Evolutionary conservation across 2,888 invertebrate genomes (phyloP).

Genomic region (Tinea trinotella): DNA sequence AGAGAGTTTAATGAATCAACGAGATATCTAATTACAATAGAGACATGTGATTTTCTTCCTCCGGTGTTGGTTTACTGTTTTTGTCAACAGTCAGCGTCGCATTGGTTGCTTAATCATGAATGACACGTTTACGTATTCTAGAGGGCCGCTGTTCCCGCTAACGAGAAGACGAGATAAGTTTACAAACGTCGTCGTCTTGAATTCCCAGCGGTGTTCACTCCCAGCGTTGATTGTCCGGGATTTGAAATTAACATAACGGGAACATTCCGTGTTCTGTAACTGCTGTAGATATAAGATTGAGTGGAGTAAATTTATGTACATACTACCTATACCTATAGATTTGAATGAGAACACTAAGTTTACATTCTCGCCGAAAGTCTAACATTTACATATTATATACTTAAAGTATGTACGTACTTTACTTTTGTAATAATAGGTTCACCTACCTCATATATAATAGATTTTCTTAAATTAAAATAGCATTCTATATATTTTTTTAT

Average conservation of each 20-base stretch:
- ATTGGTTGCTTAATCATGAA: constrained; percentile 61
- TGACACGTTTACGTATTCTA: constrained; percentile 66
- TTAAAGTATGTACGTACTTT: neutral
- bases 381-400: neutral
- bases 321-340: neutral
- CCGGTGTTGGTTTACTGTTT: constrained; percentile 31
- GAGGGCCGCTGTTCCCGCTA: constrained; percentile 53
- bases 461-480: no score
- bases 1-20: constrained; percentile 2
- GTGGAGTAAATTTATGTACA: constrained; percentile 20
- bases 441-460: no score
- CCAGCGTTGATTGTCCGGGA: constrained; percentile 61
- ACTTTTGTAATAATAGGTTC: no score
- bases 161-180: constrained; percentile 67
- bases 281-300: constrained; percentile 23
- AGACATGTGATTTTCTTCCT: constrained; percentile 7
- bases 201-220: constrained; percentile 55
- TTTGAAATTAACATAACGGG: constrained; percentile 62
- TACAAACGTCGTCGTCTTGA: constrained; percentile 62
- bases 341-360: neutral
- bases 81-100: constrained; percentile 55
- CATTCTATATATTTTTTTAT: no score
- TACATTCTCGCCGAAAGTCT: neutral
- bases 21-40: constrained; percentile 12
- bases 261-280: constrained; percentile 33